These are phyloP conservation scores for Perdix hodgsoniae DNA, from an alignment of 2,797 vertebrate genomes.

Conservation along the genomic window DNA sequence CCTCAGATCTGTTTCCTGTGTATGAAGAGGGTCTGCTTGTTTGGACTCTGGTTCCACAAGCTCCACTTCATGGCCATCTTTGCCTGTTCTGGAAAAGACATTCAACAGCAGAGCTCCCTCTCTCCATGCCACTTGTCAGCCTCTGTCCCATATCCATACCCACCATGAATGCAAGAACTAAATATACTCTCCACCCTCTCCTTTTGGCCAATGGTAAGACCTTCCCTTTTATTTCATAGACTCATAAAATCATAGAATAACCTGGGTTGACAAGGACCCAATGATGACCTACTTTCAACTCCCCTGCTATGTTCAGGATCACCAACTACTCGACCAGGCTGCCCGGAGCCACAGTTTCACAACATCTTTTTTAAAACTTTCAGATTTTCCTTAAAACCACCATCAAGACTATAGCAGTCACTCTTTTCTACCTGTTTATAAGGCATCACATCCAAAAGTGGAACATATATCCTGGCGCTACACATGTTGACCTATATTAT, in stretches of 20 bases:
- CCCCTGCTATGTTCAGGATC: no score
- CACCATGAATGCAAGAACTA: neutral
- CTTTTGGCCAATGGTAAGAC: neutral
- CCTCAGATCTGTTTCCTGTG: neutral
- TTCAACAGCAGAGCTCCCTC: fast-evolving
- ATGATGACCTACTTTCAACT: no score
- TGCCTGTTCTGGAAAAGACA: neutral
- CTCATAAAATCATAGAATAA: no score
- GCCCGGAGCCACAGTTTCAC: no score
- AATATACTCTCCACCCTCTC: neutral
- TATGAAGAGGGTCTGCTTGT: neutral
- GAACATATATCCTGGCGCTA: neutral
- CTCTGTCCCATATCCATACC: neutral
- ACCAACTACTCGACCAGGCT: no score
- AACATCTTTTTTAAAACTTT: neutral
- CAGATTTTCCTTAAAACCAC: neutral
- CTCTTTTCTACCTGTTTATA: neutral
- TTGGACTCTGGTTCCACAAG: neutral
- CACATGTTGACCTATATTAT: no score
- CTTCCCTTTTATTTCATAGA: neutral
- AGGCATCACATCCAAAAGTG: neutral
- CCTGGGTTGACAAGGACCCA: no score
- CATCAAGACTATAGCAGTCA: neutral
- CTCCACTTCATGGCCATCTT: neutral
- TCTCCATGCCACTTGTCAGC: neutral